phyloP scores from a whole-genome alignment of 2,113 vertebrate genomes.

The Alethe castanea region DNA sequence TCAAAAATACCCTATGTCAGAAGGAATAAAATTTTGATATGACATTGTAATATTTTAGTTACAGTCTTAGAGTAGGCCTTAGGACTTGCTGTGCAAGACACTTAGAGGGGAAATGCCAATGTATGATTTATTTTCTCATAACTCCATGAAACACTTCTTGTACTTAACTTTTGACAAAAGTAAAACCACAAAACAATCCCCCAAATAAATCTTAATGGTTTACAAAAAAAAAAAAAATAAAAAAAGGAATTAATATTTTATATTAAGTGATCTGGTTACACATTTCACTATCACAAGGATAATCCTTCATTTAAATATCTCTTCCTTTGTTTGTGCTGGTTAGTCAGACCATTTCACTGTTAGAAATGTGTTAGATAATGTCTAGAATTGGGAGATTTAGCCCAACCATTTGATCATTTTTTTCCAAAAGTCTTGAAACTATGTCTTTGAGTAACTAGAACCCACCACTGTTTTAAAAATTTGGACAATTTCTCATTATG shows the following conservation, averaged over 20 bases:
- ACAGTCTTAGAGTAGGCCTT: not conserved
- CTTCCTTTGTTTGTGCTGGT: not conserved
- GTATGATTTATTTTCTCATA: not conserved
- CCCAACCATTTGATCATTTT: not conserved
- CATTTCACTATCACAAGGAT: not conserved
- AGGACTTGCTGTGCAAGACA: not conserved
- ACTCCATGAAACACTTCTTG: not conserved
- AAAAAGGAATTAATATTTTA: not conserved
- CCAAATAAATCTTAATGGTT: not conserved
- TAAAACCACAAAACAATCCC: too few relatives aligned
- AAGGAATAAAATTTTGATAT: not conserved
- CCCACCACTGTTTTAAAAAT: not conserved
- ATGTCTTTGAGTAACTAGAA: not conserved
- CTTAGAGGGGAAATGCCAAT: not conserved
- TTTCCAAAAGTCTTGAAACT: not conserved
- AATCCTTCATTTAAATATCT: not conserved
- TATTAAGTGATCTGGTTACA: not conserved
- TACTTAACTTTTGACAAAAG: not conserved
- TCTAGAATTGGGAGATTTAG: not conserved
- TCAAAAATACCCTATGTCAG: not conserved
- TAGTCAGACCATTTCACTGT: not conserved
- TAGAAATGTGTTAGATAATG: not conserved
- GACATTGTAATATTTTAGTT: not conserved
- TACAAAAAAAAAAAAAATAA: accelerated
- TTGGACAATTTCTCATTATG: not conserved